Evolutionary conservation across 2,113 vertebrate species (phyloP).

Genomic region (Limanda limanda): DNA sequence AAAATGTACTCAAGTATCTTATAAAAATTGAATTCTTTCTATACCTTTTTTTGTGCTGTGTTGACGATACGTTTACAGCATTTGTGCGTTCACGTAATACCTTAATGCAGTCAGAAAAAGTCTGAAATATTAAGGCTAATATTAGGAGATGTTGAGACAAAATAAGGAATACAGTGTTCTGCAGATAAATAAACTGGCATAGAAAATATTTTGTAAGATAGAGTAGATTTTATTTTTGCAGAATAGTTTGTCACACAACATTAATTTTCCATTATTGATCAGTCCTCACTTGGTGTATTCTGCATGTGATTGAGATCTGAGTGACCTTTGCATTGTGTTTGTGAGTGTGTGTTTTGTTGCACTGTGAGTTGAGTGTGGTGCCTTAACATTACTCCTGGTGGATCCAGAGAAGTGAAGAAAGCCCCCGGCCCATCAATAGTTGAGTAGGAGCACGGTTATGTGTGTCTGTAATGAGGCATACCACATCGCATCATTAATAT

Average conservation of each 20-base stretch:
- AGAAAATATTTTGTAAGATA: background rate
- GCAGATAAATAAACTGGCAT: background rate
- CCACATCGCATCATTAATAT: slow-evolving; percentile 82
- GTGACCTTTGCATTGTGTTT: slow-evolving; percentile 18
- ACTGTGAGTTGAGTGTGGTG: slow-evolving; percentile 42
- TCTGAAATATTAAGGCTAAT: slow-evolving; percentile 28
- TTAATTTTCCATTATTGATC: background rate
- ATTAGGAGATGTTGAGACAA: background rate
- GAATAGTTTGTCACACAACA: background rate
- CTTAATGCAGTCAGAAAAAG: slow-evolving; percentile 8
- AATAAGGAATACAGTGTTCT: slow-evolving; percentile 1
- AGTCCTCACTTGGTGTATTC: background rate
- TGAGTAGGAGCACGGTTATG: slow-evolving; percentile 74
- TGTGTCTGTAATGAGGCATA: slow-evolving; percentile 81
- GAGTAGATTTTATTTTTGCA: background rate
- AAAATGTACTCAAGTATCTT: background rate
- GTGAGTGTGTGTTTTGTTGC: slow-evolving; percentile 51
- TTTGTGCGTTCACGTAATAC: slow-evolving; percentile 6
- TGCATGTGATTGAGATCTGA: slow-evolving; percentile 6
- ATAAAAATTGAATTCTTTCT: background rate
- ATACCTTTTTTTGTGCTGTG: slow-evolving; percentile 9
- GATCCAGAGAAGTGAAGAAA: slow-evolving; percentile 67
- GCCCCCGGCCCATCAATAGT: slow-evolving; percentile 82
- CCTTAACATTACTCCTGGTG: slow-evolving; percentile 64
- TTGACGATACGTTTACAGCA: slow-evolving; percentile 26